Conservation (phyloP, 2,888 invertebrate species). For the Neoscelio sp. region DNA sequence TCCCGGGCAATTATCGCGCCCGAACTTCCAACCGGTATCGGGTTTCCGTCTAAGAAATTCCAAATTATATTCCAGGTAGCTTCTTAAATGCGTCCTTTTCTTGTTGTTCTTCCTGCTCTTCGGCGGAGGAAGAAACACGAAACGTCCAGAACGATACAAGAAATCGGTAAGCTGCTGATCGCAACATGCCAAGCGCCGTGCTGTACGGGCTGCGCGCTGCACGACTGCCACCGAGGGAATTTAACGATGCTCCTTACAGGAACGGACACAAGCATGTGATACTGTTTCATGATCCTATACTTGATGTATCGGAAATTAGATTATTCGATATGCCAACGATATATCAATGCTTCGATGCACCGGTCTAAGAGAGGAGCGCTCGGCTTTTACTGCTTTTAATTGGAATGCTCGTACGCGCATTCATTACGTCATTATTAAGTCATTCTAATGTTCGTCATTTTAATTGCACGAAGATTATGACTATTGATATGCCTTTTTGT, state of each 20-base stretch:
- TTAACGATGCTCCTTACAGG: conserved; percentile 46
- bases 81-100: conserved; percentile 7
- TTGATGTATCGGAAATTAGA: conserved; percentile 51
- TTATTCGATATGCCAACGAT: conserved; percentile 40
- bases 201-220: conserved; percentile 15
- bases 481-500: conserved; percentile 21
- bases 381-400: conserved; percentile 39
- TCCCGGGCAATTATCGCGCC: conserved; percentile 47
- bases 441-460: conserved; percentile 53
- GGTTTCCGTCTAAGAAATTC: conserved; percentile 52
- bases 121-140: too few species aligned
- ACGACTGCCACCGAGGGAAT: conserved; percentile 30
- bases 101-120: conserved; percentile 20
- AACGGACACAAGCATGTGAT: not conserved
- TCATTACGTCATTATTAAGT: conserved; percentile 57
- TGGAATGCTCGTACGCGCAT: conserved; percentile 39
- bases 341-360: conserved; percentile 3
- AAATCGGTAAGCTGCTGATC: conserved; percentile 45
- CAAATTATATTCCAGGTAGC: conserved; percentile 50
- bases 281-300: conserved; percentile 26
- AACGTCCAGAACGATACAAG: conserved; percentile 42
- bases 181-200: conserved; percentile 33
- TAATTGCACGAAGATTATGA: conserved; percentile 45
- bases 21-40: conserved; percentile 30
- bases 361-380: not conserved